Evolutionary conservation across 2,888 invertebrate species (phyloP).

Genomic region (Pammene aurita): DNA sequence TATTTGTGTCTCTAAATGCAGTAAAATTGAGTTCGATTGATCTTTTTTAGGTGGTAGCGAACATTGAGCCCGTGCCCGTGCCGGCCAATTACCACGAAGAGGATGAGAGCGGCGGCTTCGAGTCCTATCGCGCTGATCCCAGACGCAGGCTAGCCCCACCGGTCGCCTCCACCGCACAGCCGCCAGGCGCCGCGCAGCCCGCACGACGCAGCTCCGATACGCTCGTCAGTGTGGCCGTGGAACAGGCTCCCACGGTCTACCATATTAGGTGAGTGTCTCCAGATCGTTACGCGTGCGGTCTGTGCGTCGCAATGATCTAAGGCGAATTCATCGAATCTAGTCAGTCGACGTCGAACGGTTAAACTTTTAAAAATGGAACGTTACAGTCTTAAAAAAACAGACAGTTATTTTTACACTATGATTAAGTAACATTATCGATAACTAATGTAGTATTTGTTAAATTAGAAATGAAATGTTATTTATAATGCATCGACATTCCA

Average conservation of each 20-base stretch:
- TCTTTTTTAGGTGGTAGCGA: conserved; percentile 81
- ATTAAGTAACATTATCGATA: too few relatives aligned
- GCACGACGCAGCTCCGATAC: conserved; percentile 60
- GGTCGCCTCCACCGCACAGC: conserved; percentile 53
- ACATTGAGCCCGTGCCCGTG: conserved; percentile 82
- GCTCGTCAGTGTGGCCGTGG: conserved; percentile 45
- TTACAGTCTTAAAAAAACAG: too few relatives aligned
- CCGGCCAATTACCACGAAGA: conserved; percentile 76
- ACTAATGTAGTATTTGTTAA: too few relatives aligned
- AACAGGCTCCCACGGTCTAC: conserved; percentile 66
- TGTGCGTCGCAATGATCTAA: too few relatives aligned
- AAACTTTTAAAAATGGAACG: too few relatives aligned
- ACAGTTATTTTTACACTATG: too few relatives aligned
- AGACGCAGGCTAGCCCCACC: conserved; percentile 40
- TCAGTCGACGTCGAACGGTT: too few relatives aligned
- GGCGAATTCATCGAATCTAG: too few relatives aligned
- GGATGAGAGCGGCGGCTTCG: conserved; percentile 81
- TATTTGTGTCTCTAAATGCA: too few relatives aligned
- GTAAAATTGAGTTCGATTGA: too few relatives aligned
- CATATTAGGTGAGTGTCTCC: conserved; percentile 60
- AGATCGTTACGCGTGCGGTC: too few relatives aligned
- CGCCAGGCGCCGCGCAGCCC: conserved; percentile 62
- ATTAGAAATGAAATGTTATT: too few relatives aligned
- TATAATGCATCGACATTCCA: background rate
- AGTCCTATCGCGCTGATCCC: conserved; percentile 68